Percentiles rank a stretch among this genome's conserved stretches.
These are phyloP conservation scores for Parnassius mnemosyne DNA, from an alignment of 2,888 invertebrate genomes.

Conservation along the genomic window DNA sequence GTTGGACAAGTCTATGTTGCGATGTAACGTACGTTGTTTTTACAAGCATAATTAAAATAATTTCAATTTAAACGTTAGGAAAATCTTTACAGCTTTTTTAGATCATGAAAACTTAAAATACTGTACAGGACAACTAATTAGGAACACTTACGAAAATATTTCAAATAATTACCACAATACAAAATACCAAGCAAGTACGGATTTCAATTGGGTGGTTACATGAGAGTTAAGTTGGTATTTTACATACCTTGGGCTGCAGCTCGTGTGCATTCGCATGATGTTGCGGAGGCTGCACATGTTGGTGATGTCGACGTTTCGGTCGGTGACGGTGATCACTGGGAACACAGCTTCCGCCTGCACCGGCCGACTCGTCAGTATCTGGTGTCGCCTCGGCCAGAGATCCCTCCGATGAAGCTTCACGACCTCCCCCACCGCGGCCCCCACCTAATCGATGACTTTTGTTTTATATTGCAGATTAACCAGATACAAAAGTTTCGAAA, in stretches of 20 bases:
- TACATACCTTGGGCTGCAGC: conserved; percentile 42
- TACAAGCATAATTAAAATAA: no score
- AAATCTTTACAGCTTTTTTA: no score
- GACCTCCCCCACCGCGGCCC: conserved; percentile 49
- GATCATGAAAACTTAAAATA: no score
- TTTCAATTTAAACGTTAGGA: no score
- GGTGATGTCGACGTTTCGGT: conserved; percentile 63
- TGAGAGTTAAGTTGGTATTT: background rate
- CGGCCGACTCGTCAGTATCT: conserved; percentile 86
- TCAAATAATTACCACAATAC: no score
- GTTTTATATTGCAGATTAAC: no score
- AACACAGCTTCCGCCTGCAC: conserved; percentile 63
- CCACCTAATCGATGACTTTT: conserved; percentile 35
- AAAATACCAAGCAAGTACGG: no score
- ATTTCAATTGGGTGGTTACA: no score
- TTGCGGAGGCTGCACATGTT: conserved; percentile 48
- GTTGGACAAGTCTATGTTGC: no score
- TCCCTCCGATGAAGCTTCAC: conserved; percentile 84
- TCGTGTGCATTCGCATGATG: conserved; percentile 53
- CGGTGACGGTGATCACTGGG: conserved; percentile 63
- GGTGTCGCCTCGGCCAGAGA: conserved; percentile 85
- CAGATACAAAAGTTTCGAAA: background rate
- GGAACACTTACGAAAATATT: no score
- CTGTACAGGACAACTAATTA: no score
- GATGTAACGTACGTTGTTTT: no score